Evolutionary conservation across 2,113 vertebrate species (phyloP).

Genomic region (Sinocyclocheilus maitianheensis): DNA sequence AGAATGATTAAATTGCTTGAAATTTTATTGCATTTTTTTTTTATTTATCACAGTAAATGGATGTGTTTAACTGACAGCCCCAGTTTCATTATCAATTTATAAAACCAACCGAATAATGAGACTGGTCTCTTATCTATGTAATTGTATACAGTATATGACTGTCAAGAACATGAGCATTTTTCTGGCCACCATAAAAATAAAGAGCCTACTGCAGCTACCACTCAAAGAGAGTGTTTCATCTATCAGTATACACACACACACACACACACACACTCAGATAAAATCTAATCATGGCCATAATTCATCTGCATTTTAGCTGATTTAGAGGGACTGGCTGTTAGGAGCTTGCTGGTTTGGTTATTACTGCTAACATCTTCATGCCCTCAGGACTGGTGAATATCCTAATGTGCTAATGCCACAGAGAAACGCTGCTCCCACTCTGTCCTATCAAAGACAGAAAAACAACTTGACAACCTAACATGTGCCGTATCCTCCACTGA

Average conservation of each 20-base stretch:
- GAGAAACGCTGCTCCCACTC: constrained; percentile 40
- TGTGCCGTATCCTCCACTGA: constrained; percentile 37
- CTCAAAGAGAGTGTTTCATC: constrained; percentile 6
- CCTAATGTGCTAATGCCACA: constrained; percentile 48
- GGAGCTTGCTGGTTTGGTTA: constrained; percentile 50
- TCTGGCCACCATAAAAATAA: not conserved
- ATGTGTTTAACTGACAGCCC: not conserved
- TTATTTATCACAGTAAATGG: not conserved
- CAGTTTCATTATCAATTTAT: not conserved
- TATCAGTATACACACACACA: constrained; percentile 19
- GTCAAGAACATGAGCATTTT: not conserved
- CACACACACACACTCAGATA: constrained; percentile 32
- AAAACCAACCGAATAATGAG: not conserved
- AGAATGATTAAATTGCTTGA: no score
- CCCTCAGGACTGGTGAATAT: constrained; percentile 49
- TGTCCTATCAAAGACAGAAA: constrained; percentile 46
- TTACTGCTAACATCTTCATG: constrained; percentile 49
- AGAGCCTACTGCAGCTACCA: constrained; percentile 5
- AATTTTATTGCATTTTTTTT: not conserved
- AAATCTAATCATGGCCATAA: constrained; percentile 56
- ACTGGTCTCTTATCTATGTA: not conserved
- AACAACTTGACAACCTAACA: not conserved
- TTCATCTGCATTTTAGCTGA: constrained; percentile 55
- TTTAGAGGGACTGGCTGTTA: constrained; percentile 43
- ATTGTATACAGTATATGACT: not conserved